phyloP scores from a whole-genome alignment of 2,797 vertebrate species.

The Luscinia megarhynchos region DNA sequence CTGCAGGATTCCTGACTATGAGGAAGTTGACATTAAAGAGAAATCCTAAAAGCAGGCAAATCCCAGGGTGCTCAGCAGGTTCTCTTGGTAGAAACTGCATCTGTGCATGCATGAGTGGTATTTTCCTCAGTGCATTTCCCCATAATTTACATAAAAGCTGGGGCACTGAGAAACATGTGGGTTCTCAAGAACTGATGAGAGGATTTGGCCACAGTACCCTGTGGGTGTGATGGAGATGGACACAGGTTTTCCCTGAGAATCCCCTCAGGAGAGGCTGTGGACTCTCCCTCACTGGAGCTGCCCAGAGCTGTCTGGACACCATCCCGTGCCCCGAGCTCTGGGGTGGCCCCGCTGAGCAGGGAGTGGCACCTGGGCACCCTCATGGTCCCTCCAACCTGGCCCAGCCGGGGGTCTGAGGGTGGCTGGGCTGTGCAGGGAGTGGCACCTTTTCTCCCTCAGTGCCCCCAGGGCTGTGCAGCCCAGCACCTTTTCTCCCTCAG shows the following conservation, averaged over 20 bases:
- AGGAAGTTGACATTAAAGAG: background rate
- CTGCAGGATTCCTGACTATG: background rate
- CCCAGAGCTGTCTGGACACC: background rate
- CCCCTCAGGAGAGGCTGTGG: background rate
- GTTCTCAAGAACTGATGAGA: background rate
- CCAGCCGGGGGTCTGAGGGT: no score
- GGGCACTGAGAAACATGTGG: fast-evolving
- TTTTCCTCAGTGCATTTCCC: background rate
- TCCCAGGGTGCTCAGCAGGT: background rate
- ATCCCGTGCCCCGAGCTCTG: background rate
- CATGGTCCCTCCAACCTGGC: no score
- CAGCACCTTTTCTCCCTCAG: no score
- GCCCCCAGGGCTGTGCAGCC: no score
- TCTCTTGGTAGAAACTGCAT: background rate
- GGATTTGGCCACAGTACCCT: background rate
- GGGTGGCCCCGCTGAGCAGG: no score
- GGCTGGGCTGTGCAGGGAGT: no score
- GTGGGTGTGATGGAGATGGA: background rate
- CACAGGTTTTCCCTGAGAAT: fast-evolving
- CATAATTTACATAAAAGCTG: background rate
- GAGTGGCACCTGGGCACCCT: no score
- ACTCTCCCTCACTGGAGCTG: background rate
- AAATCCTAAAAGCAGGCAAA: background rate
- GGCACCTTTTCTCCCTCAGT: no score
- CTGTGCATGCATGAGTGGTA: background rate